Base-by-base conservation (phyloP, 2,113 vertebrate genomes). In the Mionectes macconnelli region DNA sequence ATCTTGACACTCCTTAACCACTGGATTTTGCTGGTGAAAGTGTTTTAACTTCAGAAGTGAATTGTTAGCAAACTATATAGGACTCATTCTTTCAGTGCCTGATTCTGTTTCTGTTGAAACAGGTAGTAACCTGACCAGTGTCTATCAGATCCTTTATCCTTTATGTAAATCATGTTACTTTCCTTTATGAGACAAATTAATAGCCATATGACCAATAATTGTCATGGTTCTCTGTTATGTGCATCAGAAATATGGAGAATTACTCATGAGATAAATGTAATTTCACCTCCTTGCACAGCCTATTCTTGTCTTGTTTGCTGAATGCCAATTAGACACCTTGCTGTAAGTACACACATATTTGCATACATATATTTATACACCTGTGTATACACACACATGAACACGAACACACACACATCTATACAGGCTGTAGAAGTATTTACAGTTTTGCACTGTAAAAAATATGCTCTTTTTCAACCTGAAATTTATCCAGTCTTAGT, bases 401-500 rank as follows among this genome's bases (percentile, higher is more conserved):
- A 33, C 5, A 69, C 3, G n/a, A 33, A n/a, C 35, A 40, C 10
- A 37, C 4, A 35, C 15, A 53, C 0, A 0, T 12, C 42, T 4
- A 73, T 8, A 33, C 19, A 80, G 59, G 15, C 20, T 85, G 25
- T 28, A 27, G 44, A 84, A 70, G 24, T n/a, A 42, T 62, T 72
- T 73, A 13, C 60, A 82, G 57, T 81, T 63, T 62, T 68, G 40
- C 33, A 40, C 12, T 68, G 18, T 18, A 64, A 76, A 82, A 69
- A 55, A 53, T 7, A 35, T 0, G 0, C 1, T 6, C 49, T 64
- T 73, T 59, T 53, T 6, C 31, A 39, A 81, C 14, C 25, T 45
- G 18, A 49, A 67, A 57, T 63, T 77, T 73, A 24, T 82, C 13
- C 21, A 50, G 33, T 44, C 35, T 60, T n/a, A 70, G 10, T 62